These are phyloP conservation scores for Sebastes reedi DNA, from an alignment of 2,797 vertebrate genomes.

Conservation along the genomic window DNA sequence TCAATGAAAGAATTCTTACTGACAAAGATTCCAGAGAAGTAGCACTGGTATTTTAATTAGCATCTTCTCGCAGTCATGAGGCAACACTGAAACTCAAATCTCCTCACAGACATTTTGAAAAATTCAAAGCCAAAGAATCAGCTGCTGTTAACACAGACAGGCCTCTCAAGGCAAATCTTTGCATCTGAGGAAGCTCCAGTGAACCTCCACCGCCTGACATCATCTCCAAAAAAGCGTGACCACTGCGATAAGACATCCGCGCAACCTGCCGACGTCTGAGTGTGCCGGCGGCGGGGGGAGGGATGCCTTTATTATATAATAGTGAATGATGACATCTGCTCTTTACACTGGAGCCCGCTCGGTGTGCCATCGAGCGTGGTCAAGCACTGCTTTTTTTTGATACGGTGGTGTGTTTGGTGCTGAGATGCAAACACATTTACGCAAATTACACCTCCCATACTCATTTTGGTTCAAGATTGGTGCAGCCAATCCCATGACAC, in stretches of 20 bases:
- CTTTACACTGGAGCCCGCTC: background rate
- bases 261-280: background rate
- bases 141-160: background rate
- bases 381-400: slow-evolving; percentile 15
- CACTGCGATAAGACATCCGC: slow-evolving; percentile 17
- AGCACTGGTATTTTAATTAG: background rate
- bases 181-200: slow-evolving; percentile 1
- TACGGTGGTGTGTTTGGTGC: background rate
- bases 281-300: background rate
- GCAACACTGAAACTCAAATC: background rate
- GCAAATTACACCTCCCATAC: background rate
- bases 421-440: background rate
- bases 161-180: slow-evolving; percentile 1
- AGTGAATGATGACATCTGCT: slow-evolving; percentile 18
- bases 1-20: background rate
- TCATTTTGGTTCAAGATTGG: background rate
- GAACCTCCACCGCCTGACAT: slow-evolving; percentile 44
- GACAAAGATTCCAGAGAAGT: background rate
- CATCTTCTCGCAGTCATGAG: background rate
- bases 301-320: slow-evolving; percentile 11
- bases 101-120: background rate
- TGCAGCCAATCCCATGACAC: slow-evolving; percentile 29
- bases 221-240: slow-evolving; percentile 45
- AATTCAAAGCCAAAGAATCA: slow-evolving; percentile 32
- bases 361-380: background rate